phyloP scores from a whole-genome alignment of 2,888 invertebrate genomes.

The Hymenopus coronatus region DNA sequence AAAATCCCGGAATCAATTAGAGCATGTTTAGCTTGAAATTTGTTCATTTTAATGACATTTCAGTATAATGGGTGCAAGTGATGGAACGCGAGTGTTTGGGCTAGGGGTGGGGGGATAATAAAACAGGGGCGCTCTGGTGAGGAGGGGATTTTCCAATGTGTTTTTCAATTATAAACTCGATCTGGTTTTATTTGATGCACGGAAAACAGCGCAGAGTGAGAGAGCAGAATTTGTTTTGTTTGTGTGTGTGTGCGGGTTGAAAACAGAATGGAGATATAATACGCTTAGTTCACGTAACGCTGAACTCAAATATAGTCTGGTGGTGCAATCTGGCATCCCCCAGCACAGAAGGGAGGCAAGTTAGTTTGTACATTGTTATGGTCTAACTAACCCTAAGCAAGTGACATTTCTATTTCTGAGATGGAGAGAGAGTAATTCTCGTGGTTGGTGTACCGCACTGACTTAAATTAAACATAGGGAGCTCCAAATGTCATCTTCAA shows the following conservation, averaged over 20 bases:
- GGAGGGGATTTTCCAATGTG: constrained; percentile 40
- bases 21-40: constrained; percentile 34
- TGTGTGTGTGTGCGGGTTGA: neutral
- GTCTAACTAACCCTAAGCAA: constrained; percentile 15
- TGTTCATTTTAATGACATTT: constrained; percentile 35
- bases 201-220: constrained; percentile 19
- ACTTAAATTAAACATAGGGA: neutral
- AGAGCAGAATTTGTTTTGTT: neutral
- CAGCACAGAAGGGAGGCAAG: neutral
- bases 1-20: constrained; percentile 35
- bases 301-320: constrained; percentile 28
- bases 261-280: constrained; percentile 24
- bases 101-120: neutral
- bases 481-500: too few species aligned
- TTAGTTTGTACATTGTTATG: constrained; percentile 13
- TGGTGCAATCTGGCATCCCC: constrained; percentile 7
- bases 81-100: constrained; percentile 5
- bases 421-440: neutral
- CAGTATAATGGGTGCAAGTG: constrained; percentile 15
- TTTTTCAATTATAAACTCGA: constrained; percentile 55
- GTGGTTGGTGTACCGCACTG: neutral
- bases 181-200: constrained; percentile 45
- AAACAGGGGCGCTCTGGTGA: neutral
- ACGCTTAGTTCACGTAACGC: constrained; percentile 30
- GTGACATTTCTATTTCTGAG: constrained; percentile 2